These are phyloP conservation scores for Malacoraja senta DNA, from an alignment of 2,797 vertebrate genomes.

Conservation along the genomic window DNA sequence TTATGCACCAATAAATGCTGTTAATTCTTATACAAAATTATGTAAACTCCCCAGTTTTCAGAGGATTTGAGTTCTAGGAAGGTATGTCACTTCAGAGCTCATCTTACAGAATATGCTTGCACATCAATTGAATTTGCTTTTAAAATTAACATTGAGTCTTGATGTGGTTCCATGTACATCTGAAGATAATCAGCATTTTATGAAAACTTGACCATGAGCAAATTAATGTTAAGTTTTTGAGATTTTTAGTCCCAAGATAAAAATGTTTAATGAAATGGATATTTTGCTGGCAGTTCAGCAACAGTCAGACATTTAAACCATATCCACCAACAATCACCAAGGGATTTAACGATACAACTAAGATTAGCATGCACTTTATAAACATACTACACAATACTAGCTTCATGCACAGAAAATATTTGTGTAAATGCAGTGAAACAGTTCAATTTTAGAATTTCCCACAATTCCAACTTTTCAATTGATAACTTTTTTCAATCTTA, in stretches of 20 bases:
- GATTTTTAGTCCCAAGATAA: neutral
- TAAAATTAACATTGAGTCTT: neutral
- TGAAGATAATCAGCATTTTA: neutral
- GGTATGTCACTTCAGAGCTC: neutral
- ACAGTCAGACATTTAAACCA: neutral
- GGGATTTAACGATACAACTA: neutral
- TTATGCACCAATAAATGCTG: neutral
- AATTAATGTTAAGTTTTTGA: neutral
- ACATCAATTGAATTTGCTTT: neutral
- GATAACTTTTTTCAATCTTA: constrained; percentile 48
- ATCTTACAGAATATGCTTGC: neutral
- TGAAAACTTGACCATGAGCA: neutral
- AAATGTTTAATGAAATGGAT: neutral
- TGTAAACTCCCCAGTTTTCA: neutral
- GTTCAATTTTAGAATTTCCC: neutral
- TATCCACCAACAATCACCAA: neutral
- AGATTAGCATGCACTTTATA: neutral
- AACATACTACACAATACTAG: neutral
- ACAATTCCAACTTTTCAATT: neutral
- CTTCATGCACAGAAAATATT: neutral
- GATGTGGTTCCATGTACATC: neutral
- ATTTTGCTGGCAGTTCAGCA: neutral
- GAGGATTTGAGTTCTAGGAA: neutral
- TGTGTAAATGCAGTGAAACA: neutral
- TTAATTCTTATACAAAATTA: neutral